Conservation (phyloP, 2,797 vertebrate species). For the Prionace glauca region DNA sequence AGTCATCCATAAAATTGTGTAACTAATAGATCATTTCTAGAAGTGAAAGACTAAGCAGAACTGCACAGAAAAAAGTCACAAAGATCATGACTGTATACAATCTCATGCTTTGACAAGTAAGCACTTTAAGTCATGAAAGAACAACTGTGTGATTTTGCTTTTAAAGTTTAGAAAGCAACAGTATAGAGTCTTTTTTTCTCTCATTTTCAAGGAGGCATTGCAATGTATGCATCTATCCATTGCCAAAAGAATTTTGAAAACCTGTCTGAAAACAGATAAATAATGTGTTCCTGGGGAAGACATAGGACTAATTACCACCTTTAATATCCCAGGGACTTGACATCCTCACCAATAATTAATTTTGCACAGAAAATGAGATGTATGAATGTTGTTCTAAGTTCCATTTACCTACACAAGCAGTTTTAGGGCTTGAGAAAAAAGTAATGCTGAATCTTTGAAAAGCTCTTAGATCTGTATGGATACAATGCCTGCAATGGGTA, state of each 20-base stretch:
- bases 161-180: neutral
- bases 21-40: neutral
- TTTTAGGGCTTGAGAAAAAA: neutral
- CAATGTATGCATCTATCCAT: neutral
- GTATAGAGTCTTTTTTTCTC: neutral
- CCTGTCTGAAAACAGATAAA: neutral
- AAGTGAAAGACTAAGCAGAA: neutral
- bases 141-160: neutral
- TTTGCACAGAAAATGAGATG: neutral
- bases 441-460: neutral
- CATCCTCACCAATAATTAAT: neutral
- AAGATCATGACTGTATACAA: constrained; percentile 3
- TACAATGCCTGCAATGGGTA: neutral
- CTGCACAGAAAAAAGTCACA: neutral
- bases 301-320: neutral
- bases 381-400: neutral
- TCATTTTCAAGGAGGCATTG: neutral
- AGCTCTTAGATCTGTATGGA: neutral
- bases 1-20: neutral
- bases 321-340: neutral
- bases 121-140: neutral
- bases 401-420: neutral
- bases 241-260: neutral
- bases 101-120: neutral
- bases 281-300: neutral